Evolutionary conservation across 1,140 invertebrate genomes (phyloP), one percentile per base, ranked within the genome.

Genomic region (Lordiphosa stackelbergi): DNA sequence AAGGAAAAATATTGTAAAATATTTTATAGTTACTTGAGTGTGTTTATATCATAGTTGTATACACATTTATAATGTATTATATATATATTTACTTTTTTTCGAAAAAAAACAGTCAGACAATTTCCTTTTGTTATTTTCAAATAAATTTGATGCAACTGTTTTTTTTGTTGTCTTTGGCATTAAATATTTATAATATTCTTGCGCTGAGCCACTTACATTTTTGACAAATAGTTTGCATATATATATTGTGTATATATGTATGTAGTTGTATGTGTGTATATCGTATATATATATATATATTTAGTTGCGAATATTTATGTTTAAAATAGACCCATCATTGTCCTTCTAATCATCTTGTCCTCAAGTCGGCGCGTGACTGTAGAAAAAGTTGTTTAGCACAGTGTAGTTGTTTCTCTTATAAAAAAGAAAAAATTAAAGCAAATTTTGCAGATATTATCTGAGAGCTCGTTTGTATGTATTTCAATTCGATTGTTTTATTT

Each of bases 21-120:
- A 61, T 63, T 38, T 53, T 48, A 62, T 60, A 64, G 53, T 75
- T 71, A 74, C 9, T 75, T 75, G 59, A 75, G 71, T 83, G 58
- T 70, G 53, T 60, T 55, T 58, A 38, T 69, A 54, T 69, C 52
- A 61, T 66, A 55, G 61, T 43, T 34, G 31, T 53, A 16, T 31
- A 35, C 24, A 24, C 11, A 37, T 51, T 19, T 51, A 22, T 56
- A 48, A 49, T 66, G 54, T 55, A 64, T 57, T 66, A 46, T 66
- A 64, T 68, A 57, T 79, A 63, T 71, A 60, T 68, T 61, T 79
- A 42, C 55, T 59, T 66, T 62, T 38, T 57, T 24, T 52, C 43
- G 45, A 42, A 63, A 70, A 70, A 65, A 81, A 81, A 81, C 77
- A 81, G 77, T 81, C 77, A 81, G 75, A 81, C 75, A 81, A 81